Base-by-base conservation (phyloP, 2,113 vertebrate genomes). In the Esox niger region DNA sequence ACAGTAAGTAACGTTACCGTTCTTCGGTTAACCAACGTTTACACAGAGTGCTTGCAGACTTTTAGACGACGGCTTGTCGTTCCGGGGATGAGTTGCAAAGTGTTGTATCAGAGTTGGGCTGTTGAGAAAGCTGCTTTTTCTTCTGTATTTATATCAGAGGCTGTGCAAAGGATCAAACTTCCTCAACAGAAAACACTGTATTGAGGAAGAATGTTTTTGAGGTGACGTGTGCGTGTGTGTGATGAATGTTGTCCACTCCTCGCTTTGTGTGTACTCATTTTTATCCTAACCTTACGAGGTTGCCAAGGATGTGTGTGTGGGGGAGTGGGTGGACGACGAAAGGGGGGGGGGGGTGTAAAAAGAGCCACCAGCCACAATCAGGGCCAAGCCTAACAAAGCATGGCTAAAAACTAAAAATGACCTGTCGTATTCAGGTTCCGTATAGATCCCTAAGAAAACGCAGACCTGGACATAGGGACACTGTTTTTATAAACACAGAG, bases 1-100 rank as follows among this genome's bases (percentile, higher is more conserved):
- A 98, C 93, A 95, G 96, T 98, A 96, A 98, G 96, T 95, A 56
- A 56, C 30, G n/a, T 30, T 32, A 29, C 17, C 23, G 4, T 59
- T 11, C 29, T 6, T 20, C 58, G 4, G 3, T 57, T 2, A 8
- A 21, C 55, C 26, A 10, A 55, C 20, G 10, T 21, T 23, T 17
- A 27, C 13, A 2, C 55, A 57, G 27, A 60, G 29, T 20, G 8
- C n/a, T n/a, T 5, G 25, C 2, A 30, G 56, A 15, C 26, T 58
- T 4, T 31, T 49, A 15, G 17, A 49, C 1, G n/a, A 49, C 7
- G 35, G 2, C 35, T 38, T 6, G 4, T 21, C 47, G 20, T 49
- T 11, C 17, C 43, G 3, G 2, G 17, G 11, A 15, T 46, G 43
- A 10, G 11, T 46, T 38, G 35, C n/a, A n/a, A 8, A n/a, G n/a